Evolutionary conservation across 2,888 invertebrate species (phyloP).

Genomic region (Erebia epiphron): DNA sequence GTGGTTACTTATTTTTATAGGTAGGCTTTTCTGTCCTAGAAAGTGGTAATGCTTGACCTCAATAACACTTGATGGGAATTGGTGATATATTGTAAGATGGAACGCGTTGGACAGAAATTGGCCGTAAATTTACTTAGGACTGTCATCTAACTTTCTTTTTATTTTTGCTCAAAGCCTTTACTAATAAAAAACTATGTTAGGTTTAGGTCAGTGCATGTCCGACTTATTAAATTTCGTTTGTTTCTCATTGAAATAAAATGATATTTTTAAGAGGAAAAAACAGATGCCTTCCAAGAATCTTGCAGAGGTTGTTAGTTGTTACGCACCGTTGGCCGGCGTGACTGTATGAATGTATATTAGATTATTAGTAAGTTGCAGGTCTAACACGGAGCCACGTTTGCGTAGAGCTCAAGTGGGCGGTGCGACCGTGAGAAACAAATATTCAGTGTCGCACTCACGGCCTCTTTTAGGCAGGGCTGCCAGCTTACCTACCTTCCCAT

Average conservation of each 20-base stretch:
- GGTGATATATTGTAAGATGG: not conserved
- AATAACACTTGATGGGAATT: not conserved
- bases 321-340: conserved; percentile 30
- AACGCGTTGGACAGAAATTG: not conserved
- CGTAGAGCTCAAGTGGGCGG: conserved; percentile 68
- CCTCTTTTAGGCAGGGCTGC: conserved; percentile 40
- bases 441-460: conserved; percentile 66
- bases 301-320: not conserved
- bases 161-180: not conserved
- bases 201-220: too few species aligned
- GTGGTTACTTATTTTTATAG: too few species aligned
- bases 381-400: conserved; percentile 51
- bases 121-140: not conserved
- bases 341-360: conserved; percentile 43
- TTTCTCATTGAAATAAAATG: too few species aligned
- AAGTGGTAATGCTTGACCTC: not conserved
- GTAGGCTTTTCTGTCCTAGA: not conserved
- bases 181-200: too few species aligned
- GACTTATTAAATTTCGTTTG: too few species aligned
- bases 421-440: conserved; percentile 79
- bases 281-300: not conserved
- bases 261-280: not conserved
- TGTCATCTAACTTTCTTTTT: conserved; percentile 1
- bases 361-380: conserved; percentile 46
- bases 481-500: not conserved